A percentile compares a stretch with the other conserved stretches of the same genome.
Evolutionary conservation across 2,113 vertebrate species (phyloP).

Genomic region (Brevimyrus niger): DNA sequence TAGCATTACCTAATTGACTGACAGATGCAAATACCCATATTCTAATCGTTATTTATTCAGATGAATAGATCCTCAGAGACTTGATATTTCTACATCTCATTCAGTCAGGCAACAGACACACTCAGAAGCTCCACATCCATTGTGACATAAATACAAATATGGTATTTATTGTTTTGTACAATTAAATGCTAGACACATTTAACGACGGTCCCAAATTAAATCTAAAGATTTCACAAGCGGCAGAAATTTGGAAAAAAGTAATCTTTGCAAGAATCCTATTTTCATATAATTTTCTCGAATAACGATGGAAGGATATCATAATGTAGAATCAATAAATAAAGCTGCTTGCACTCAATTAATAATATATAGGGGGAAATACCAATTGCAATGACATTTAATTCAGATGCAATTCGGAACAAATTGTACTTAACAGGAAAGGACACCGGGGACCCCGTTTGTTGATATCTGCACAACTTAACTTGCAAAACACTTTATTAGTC

Average conservation of each 20-base stretch:
- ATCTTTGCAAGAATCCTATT: not conserved
- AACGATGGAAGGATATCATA: not conserved
- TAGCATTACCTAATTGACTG: not conserved
- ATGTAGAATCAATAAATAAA: not conserved
- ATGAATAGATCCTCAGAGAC: not conserved
- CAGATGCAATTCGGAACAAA: slow-evolving; percentile 45
- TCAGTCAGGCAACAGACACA: not conserved
- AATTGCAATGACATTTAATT: slow-evolving; percentile 55
- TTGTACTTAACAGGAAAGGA: slow-evolving; percentile 52
- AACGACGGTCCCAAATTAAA: not conserved
- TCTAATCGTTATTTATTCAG: not conserved
- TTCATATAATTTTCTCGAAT: not conserved
- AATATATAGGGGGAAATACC: slow-evolving; percentile 47
- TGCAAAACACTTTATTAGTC: slow-evolving; percentile 72
- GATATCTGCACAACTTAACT: slow-evolving; percentile 24
- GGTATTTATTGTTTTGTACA: not conserved
- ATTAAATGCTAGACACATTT: not conserved
- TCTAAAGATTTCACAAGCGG: not conserved
- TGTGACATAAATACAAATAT: not conserved
- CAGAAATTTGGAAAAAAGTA: not conserved
- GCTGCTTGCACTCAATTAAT: slow-evolving; percentile 36
- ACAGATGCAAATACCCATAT: not conserved
- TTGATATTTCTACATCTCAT: not conserved
- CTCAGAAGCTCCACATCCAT: not conserved
- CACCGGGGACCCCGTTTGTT: slow-evolving; percentile 35